These are phyloP conservation scores for Macrotus californicus DNA, from an alignment of 2,113 vertebrate genomes.

Conservation along the genomic window DNA sequence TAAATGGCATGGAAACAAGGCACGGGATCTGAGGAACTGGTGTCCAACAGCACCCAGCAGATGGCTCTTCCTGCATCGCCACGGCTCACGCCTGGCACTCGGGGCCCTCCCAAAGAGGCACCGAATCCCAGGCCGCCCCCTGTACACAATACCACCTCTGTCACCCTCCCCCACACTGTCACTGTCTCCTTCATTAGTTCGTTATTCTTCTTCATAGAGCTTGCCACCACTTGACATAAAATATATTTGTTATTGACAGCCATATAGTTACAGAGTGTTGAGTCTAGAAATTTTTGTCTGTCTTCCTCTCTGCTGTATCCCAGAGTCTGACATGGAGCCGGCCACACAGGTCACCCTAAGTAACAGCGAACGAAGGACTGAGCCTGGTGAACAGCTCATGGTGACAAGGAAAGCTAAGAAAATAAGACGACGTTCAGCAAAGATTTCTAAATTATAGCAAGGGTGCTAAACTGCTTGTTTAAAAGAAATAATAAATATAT, in stretches of 20 bases:
- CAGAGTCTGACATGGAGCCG: not conserved
- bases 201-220: not conserved
- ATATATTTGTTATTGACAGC: not conserved
- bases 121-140: no score
- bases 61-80: not conserved
- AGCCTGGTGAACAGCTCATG: not conserved
- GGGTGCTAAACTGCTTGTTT: not conserved
- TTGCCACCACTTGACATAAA: not conserved
- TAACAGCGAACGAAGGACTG: not conserved
- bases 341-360: not conserved
- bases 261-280: not conserved
- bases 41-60: not conserved
- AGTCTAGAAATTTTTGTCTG: not conserved
- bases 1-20: not conserved
- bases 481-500: not conserved
- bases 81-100: accelerated
- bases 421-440: not conserved
- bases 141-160: accelerated
- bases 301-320: not conserved
- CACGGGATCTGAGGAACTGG: not conserved
- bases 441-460: not conserved
- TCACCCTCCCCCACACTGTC: not conserved
- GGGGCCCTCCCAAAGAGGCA: not conserved
- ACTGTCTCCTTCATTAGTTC: not conserved
- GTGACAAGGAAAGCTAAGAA: not conserved